phyloP scores from a whole-genome alignment of 2,113 vertebrate genomes.

The Myotis davidii region DNA sequence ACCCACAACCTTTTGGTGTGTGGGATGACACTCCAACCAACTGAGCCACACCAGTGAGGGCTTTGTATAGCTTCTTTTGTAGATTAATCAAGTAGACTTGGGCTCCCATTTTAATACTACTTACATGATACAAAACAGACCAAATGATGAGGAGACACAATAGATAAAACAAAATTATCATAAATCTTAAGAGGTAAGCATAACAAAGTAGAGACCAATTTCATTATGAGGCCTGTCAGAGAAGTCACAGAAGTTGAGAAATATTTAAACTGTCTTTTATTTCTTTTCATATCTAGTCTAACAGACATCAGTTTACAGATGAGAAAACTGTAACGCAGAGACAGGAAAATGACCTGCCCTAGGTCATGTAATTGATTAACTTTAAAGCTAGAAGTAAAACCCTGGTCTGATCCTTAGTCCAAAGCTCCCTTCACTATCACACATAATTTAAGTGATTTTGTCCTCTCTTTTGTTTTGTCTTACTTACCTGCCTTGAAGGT shows the following conservation, averaged over 20 bases:
- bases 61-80: not conserved
- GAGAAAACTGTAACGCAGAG: not conserved
- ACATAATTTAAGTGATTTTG: slow-evolving; percentile 3
- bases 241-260: not conserved
- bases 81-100: not conserved
- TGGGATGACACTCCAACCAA: not conserved
- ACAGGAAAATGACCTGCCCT: not conserved
- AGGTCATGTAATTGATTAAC: not conserved
- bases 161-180: slow-evolving; percentile 39
- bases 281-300: not conserved
- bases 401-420: not conserved
- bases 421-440: not conserved
- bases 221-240: not conserved
- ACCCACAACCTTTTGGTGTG: not conserved
- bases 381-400: not conserved
- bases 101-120: not conserved
- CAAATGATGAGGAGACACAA: slow-evolving; percentile 4
- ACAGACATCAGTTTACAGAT: not conserved
- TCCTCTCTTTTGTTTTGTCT: not conserved
- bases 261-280: slow-evolving; percentile 1
- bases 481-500: not conserved
- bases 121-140: not conserved
- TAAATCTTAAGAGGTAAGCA: slow-evolving; percentile 4
- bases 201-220: not conserved
- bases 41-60: not conserved